Evolutionary conservation across 2,888 invertebrate genomes (phyloP).

Genomic region (Acanthosoma haemorrhoidale): DNA sequence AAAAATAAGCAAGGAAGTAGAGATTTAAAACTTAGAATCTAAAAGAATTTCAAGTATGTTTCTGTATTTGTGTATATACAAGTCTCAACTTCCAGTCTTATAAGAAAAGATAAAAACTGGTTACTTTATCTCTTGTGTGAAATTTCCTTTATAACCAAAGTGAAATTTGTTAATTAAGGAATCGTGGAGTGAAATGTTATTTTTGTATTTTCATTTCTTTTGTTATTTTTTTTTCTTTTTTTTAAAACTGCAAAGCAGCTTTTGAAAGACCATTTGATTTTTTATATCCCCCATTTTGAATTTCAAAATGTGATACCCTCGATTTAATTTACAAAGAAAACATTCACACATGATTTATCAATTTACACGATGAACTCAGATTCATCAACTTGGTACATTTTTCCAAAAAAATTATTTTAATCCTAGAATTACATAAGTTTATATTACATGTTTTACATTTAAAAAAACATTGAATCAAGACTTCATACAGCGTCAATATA

Average conservation of each 20-base stretch:
- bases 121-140: constrained; percentile 10
- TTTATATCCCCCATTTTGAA: constrained; percentile 23
- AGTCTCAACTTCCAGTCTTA: constrained; percentile 40
- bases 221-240: background rate
- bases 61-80: constrained; percentile 37
- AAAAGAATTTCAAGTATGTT: constrained; percentile 15
- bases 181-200: constrained; percentile 20
- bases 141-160: constrained; percentile 10
- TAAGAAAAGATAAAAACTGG: constrained; percentile 36
- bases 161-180: constrained; percentile 12
- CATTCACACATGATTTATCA: constrained; percentile 15
- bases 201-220: constrained; percentile 11
- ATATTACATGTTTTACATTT: constrained; percentile 38
- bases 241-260: constrained; percentile 16
- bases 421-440: constrained; percentile 27
- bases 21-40: constrained; percentile 17
- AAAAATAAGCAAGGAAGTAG: constrained; percentile 27
- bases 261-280: constrained; percentile 34
- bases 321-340: constrained; percentile 16
- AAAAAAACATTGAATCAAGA: constrained; percentile 32
- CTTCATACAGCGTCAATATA: constrained; percentile 26
- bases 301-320: constrained; percentile 19
- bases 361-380: constrained; percentile 14
- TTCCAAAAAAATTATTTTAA: constrained; percentile 26
- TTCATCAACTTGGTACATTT: constrained; percentile 23